A percentile compares a stretch with the other conserved stretches of the same genome.
phyloP scores from a whole-genome alignment of 2,113 vertebrate genomes.

The Colistium nudipinnis region DNA sequence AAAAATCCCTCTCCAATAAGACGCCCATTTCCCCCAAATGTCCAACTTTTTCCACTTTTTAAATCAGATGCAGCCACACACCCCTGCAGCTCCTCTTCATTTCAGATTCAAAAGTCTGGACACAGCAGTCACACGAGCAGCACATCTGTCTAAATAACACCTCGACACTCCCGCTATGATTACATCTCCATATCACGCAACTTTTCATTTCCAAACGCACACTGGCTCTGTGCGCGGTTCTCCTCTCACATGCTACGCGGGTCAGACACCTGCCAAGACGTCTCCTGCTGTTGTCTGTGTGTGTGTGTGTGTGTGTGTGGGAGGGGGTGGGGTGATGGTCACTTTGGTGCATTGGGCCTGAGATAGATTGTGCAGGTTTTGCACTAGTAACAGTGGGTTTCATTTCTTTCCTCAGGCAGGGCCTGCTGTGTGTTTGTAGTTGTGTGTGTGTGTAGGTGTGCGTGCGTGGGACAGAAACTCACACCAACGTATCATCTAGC shows the following conservation, averaged over 20 bases:
- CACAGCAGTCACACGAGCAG: constrained; percentile 32
- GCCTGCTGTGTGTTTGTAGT: constrained; percentile 16
- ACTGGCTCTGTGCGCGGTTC: constrained; percentile 43
- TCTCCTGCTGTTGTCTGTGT: constrained; percentile 50
- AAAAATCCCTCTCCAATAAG: background rate
- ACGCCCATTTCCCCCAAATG: background rate
- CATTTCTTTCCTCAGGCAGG: constrained; percentile 46
- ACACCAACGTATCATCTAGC: constrained; percentile 54
- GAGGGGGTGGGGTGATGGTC: constrained; percentile 1
- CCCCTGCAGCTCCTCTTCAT: constrained; percentile 12
- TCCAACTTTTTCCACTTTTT: constrained; percentile 1
- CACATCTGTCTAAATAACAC: constrained; percentile 66
- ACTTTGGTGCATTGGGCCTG: constrained; percentile 10
- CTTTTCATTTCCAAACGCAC: constrained; percentile 64
- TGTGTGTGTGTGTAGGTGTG: constrained; percentile 5
- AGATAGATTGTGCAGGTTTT: constrained; percentile 47
- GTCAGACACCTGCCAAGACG: constrained; percentile 64
- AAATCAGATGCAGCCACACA: constrained; percentile 11
- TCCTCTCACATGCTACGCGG: constrained; percentile 39
- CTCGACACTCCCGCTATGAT: constrained; percentile 29
- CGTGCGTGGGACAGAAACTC: constrained; percentile 15
- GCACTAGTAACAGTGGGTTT: constrained; percentile 39
- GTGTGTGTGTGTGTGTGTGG: constrained; percentile 21
- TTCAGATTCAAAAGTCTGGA: constrained; percentile 33
- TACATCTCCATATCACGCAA: constrained; percentile 39